phyloP scores from a whole-genome alignment of 2,797 vertebrate species.

The Otus scops region DNA sequence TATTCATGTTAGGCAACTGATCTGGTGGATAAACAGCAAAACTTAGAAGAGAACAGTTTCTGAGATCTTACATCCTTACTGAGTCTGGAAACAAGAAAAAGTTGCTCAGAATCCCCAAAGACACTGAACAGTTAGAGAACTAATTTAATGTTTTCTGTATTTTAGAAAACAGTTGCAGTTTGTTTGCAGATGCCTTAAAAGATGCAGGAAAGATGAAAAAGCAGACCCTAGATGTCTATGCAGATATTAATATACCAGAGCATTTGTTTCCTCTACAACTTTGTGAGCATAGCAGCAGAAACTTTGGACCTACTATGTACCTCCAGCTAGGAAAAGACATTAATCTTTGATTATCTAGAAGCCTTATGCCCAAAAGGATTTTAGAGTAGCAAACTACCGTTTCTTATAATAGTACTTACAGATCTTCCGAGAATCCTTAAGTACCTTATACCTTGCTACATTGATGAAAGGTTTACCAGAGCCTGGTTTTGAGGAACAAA shows the following conservation, averaged over 20 bases:
- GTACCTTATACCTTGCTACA: not conserved
- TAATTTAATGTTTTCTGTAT: not conserved
- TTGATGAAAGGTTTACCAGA: not conserved
- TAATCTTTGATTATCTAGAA: not conserved
- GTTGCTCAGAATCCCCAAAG: not conserved
- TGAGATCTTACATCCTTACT: not conserved
- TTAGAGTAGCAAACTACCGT: not conserved
- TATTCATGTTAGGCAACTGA: not conserved
- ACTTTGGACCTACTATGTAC: not conserved
- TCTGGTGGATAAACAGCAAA: not conserved
- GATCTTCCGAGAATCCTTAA: not conserved
- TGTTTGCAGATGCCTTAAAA: not conserved
- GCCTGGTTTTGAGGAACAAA: not conserved
- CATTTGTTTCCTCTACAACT: not conserved
- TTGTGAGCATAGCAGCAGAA: not conserved
- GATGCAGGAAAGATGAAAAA: not conserved
- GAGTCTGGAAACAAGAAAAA: not conserved
- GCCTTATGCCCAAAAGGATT: not conserved
- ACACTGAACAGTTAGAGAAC: not conserved
- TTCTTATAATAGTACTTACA: not conserved
- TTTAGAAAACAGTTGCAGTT: not conserved
- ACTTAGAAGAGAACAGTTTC: not conserved
- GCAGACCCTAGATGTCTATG: not conserved
- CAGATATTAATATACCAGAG: not conserved
- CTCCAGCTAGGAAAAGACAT: not conserved